A percentile compares a stretch with the other conserved stretches of the same genome.
Conservation (phyloP, 2,797 vertebrate genomes). For the Liasis olivaceus region DNA sequence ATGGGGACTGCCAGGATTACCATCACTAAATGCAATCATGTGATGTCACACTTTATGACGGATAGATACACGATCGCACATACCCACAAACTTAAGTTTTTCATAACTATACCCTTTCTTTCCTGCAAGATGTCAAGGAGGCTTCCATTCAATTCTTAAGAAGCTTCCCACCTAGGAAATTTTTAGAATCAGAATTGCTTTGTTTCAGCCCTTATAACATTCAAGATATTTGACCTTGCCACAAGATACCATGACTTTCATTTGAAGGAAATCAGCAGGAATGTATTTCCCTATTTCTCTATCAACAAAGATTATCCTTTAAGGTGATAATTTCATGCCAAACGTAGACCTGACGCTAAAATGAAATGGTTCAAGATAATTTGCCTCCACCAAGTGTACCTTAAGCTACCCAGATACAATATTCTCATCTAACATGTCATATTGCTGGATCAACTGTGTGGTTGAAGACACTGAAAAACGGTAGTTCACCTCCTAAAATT, state of each 20-base stretch:
- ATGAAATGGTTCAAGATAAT: too few species aligned
- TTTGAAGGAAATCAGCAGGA: too few species aligned
- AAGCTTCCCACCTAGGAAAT: not conserved
- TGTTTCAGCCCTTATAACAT: not conserved
- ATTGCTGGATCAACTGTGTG: not conserved
- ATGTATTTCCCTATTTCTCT: too few species aligned
- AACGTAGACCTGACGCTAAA: too few species aligned
- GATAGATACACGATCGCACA: too few species aligned
- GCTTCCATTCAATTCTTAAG: not conserved
- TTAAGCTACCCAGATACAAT: not conserved
- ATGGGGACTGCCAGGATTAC: too few species aligned
- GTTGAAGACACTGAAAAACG: not conserved
- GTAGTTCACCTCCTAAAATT: not conserved
- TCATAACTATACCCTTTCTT: not conserved
- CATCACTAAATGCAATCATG: too few species aligned
- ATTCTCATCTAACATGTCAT: not conserved
- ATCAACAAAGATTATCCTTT: too few species aligned
- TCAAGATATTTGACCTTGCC: not conserved
- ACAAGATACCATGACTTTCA: too few species aligned
- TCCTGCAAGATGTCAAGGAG: not conserved
- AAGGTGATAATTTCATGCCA: too few species aligned
- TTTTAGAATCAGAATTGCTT: not conserved
- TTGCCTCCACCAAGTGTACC: too few species aligned
- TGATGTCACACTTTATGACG: too few species aligned
- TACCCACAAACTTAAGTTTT: not conserved